Conservation (phyloP, 1,140 invertebrate genomes). For the Bombus difficillimus region DNA sequence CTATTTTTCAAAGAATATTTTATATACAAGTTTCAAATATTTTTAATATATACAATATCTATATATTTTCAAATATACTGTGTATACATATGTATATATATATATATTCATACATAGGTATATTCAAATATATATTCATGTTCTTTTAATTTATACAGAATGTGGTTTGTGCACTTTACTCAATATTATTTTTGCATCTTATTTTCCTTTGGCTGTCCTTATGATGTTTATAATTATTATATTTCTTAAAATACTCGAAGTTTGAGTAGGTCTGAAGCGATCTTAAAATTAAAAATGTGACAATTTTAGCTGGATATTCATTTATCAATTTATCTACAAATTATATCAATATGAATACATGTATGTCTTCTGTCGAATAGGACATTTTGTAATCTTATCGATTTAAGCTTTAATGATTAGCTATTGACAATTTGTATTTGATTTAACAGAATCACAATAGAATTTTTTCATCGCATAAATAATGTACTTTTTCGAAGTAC, state of each 20-base stretch:
- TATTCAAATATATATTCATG: not conserved
- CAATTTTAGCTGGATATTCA: not conserved
- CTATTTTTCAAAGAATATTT: too few relatives aligned
- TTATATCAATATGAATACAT: not conserved
- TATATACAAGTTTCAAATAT: too few relatives aligned
- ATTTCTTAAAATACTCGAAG: not conserved
- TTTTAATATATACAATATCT: too few relatives aligned
- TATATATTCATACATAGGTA: too few relatives aligned
- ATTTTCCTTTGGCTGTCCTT: too few relatives aligned
- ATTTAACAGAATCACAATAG: not conserved
- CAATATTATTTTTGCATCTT: not conserved
- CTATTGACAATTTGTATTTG: slow-evolving; percentile 1
- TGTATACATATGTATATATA: too few relatives aligned
- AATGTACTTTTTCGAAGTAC: not conserved
- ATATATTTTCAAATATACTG: too few relatives aligned
- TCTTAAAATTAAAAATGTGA: too few relatives aligned
- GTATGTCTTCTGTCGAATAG: not conserved
- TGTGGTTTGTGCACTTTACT: not conserved
- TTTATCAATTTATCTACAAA: slow-evolving; percentile 19
- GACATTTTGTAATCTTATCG: slow-evolving; percentile 44
- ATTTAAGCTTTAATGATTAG: slow-evolving; percentile 7
- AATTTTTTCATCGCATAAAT: not conserved
- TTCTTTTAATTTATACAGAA: not conserved
- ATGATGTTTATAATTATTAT: not conserved
- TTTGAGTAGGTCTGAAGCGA: too few relatives aligned